Percentiles rank a stretch among this genome's conserved stretches.
These are phyloP conservation scores for Caenorhabditis sp. DNA, from an alignment of 2,888 invertebrate genomes.

Conservation along the genomic window DNA sequence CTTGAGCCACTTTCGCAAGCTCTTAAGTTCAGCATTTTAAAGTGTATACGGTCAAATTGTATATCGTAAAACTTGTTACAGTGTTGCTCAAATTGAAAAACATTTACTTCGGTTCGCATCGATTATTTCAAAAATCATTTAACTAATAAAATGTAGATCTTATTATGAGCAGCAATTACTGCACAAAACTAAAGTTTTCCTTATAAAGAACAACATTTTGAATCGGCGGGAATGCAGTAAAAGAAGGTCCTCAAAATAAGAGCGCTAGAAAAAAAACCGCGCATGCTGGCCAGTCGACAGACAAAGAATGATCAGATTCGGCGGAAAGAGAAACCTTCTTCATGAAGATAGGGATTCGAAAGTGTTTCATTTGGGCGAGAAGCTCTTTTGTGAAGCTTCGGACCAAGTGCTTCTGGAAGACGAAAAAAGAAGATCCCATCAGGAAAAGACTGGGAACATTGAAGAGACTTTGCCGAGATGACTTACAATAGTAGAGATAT, in stretches of 20 bases:
- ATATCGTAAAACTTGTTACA: too few species aligned
- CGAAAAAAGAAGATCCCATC: slow-evolving; percentile 13
- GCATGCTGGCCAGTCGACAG: not conserved
- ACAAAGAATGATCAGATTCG: slow-evolving; percentile 26
- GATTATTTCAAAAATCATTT: too few species aligned
- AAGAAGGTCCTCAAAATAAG: not conserved
- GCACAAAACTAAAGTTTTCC: too few species aligned
- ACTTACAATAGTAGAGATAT: slow-evolving; percentile 50
- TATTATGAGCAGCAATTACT: too few species aligned
- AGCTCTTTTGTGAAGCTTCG: slow-evolving; percentile 56
- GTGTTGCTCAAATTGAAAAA: too few species aligned
- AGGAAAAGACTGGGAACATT: slow-evolving; percentile 8
- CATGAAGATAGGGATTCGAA: slow-evolving; percentile 39
- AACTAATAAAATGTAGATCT: too few species aligned
- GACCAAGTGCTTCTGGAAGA: slow-evolving; percentile 53
- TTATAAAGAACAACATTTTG: not conserved
- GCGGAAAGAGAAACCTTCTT: slow-evolving; percentile 32
- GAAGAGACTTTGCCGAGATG: slow-evolving; percentile 18
- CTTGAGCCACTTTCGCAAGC: not conserved
- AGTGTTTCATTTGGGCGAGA: slow-evolving; percentile 50
- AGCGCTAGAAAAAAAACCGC: not conserved
- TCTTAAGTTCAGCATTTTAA: too few species aligned
- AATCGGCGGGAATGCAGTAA: not conserved
- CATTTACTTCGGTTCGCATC: too few species aligned
- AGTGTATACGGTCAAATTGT: too few species aligned